phyloP scores from a whole-genome alignment of 1,140 invertebrate species.

The Chionoecetes opilio region DNA sequence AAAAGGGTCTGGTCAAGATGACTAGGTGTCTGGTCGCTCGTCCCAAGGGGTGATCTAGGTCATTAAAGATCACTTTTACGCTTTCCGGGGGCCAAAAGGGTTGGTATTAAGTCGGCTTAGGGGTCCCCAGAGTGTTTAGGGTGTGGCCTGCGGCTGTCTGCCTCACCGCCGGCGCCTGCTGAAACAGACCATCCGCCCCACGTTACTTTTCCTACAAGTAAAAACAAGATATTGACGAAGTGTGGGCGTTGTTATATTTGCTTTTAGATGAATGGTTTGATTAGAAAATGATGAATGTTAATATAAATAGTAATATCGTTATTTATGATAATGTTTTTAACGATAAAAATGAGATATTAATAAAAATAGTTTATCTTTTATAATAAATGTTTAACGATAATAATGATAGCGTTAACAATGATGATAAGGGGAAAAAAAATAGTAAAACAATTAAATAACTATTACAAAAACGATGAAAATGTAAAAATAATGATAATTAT shows the following conservation, averaged over 20 bases:
- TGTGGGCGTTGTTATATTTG: not conserved
- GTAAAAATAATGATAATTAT: not conserved
- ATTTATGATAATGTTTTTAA: too few relatives aligned
- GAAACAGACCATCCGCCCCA: too few relatives aligned
- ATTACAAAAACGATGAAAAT: not conserved
- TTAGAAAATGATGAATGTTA: too few relatives aligned
- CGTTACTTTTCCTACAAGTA: too few relatives aligned
- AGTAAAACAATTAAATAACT: too few relatives aligned
- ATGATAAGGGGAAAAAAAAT: too few relatives aligned
- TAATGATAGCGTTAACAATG: too few relatives aligned
- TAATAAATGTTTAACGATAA: too few relatives aligned
- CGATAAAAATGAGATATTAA: too few relatives aligned
- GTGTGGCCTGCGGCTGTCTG: not conserved
- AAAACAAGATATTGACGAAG: not conserved
- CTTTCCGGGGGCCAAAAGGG: constrained; percentile 66
- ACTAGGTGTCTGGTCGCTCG: constrained; percentile 61
- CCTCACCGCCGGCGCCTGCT: not conserved
- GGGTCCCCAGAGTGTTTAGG: not conserved
- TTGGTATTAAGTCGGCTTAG: constrained; percentile 65
- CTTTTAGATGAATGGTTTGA: too few relatives aligned
- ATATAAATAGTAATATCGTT: too few relatives aligned
- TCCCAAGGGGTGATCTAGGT: constrained; percentile 55
- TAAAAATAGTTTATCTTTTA: too few relatives aligned
- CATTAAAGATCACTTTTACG: constrained; percentile 57
- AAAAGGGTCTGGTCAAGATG: not conserved